phyloP scores from a whole-genome alignment of 2,797 vertebrate species.

The Chelmon rostratus region DNA sequence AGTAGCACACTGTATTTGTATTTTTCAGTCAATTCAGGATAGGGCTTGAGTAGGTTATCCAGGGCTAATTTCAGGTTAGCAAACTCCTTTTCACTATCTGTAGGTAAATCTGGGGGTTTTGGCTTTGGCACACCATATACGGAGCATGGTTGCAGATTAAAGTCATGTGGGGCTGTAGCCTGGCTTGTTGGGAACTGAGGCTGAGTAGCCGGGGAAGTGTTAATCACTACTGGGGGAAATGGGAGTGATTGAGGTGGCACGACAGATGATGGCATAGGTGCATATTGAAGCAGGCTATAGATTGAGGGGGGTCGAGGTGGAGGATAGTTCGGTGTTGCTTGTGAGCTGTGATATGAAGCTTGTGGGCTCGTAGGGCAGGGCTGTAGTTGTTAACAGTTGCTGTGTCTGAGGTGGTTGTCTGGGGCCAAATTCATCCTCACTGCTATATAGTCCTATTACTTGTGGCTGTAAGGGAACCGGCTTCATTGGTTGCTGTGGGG shows the following conservation, averaged over 20 bases:
- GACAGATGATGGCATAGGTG: neutral
- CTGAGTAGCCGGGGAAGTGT: neutral
- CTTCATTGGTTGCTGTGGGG: neutral
- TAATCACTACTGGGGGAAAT: neutral
- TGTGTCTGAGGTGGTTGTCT: neutral
- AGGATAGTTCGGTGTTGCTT: neutral
- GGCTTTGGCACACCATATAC: conserved; percentile 16
- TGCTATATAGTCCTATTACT: too few relatives aligned
- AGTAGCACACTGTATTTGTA: conserved; percentile 17
- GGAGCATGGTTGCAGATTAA: neutral
- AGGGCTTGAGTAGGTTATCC: conserved; percentile 12
- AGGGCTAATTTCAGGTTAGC: conserved; percentile 23
- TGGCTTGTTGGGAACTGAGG: neutral
- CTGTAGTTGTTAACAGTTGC: neutral
- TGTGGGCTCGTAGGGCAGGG: neutral
- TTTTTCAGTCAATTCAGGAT: neutral
- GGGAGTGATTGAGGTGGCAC: neutral
- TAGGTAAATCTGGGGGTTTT: conserved; percentile 24
- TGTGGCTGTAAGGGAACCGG: neutral
- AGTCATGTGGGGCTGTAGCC: neutral
- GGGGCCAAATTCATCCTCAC: neutral
- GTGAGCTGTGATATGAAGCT: neutral
- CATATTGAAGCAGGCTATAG: neutral
- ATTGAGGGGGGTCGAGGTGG: neutral
- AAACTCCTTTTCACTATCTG: conserved; percentile 23